These are phyloP conservation scores for Orientallactaga sibirica DNA, from an alignment of 2,797 vertebrate genomes.

Conservation along the genomic window DNA sequence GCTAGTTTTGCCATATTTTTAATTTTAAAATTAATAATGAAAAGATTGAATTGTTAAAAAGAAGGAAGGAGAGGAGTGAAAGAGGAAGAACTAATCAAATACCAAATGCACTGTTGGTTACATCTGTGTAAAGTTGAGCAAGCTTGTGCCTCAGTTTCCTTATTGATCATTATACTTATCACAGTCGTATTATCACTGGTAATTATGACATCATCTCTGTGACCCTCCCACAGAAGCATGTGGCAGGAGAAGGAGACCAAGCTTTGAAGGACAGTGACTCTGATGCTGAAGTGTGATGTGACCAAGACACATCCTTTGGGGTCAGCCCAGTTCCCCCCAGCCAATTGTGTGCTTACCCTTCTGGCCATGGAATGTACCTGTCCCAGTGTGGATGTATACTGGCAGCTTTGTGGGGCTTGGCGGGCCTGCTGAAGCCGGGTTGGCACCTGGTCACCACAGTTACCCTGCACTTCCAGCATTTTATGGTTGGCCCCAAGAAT, in stretches of 20 bases:
- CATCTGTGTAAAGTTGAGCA: not conserved
- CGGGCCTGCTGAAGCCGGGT: slow-evolving; percentile 75
- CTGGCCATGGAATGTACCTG: slow-evolving; percentile 81
- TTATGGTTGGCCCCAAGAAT: slow-evolving; percentile 63
- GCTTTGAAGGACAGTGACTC: slow-evolving; percentile 68
- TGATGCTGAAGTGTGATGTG: slow-evolving; percentile 77
- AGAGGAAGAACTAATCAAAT: not conserved
- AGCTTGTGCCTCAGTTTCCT: not conserved
- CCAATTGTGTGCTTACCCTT: slow-evolving; percentile 75
- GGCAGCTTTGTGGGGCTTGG: slow-evolving; percentile 44
- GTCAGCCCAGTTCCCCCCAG: slow-evolving; percentile 71
- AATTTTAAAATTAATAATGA: not conserved
- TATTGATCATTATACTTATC: not conserved
- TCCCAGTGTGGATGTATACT: slow-evolving; percentile 52
- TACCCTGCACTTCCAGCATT: slow-evolving; percentile 62
- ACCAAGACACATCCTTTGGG: slow-evolving; percentile 69
- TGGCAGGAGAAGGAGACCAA: slow-evolving; percentile 76
- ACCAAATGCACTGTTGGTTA: not conserved
- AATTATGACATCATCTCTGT: not conserved
- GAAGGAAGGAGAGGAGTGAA: not conserved
- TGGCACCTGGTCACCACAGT: slow-evolving; percentile 62
- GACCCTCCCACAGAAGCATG: slow-evolving; percentile 34
- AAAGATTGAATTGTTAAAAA: not conserved
- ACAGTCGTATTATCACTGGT: rapidly evolving
- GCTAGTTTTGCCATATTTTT: not conserved